These are phyloP conservation scores for Menidia beryllina DNA, from an alignment of 2,113 vertebrate genomes.

Conservation along the genomic window DNA sequence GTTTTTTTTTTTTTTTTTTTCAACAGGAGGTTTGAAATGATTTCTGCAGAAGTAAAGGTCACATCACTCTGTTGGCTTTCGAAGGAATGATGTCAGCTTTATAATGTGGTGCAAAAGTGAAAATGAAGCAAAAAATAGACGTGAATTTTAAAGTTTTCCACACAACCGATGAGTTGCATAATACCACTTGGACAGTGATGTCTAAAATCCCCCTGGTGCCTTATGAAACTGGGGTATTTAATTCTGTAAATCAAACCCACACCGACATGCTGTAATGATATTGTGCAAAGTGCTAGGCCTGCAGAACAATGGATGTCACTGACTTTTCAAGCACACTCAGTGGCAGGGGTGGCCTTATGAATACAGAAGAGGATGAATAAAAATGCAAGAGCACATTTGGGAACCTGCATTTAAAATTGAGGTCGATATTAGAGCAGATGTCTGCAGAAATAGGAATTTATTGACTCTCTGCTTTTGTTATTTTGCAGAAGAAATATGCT, in stretches of 20 bases:
- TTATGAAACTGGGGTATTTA: slow-evolving; percentile 33
- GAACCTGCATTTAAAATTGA: slow-evolving; percentile 30
- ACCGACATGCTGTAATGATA: slow-evolving; percentile 37
- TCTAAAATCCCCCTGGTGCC: slow-evolving; percentile 24
- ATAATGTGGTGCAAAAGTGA: slow-evolving; percentile 29
- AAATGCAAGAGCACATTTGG: slow-evolving; percentile 55
- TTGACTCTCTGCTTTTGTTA: slow-evolving; percentile 54
- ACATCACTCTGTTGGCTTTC: slow-evolving; percentile 46
- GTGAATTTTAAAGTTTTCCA: slow-evolving; percentile 39
- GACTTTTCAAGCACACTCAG: slow-evolving; percentile 27
- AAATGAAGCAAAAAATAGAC: slow-evolving; percentile 41
- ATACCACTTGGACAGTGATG: slow-evolving; percentile 33
- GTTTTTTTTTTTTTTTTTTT: slow-evolving; percentile 7
- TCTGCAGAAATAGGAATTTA: slow-evolving; percentile 29
- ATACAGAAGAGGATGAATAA: slow-evolving; percentile 45
- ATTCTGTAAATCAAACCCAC: slow-evolving; percentile 36
- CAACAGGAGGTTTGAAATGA: slow-evolving; percentile 42
- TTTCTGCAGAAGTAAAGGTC: slow-evolving; percentile 59
- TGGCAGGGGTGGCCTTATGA: slow-evolving; percentile 9
- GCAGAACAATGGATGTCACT: slow-evolving; percentile 22
- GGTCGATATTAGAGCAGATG: slow-evolving; percentile 50
- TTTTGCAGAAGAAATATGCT: slow-evolving; percentile 11
- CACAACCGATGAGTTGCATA: slow-evolving; percentile 20
- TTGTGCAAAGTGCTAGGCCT: slow-evolving; percentile 6
- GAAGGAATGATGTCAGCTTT: slow-evolving; percentile 56